phyloP scores from a whole-genome alignment of 2,113 vertebrate genomes.

The Zosterops pallidus region DNA sequence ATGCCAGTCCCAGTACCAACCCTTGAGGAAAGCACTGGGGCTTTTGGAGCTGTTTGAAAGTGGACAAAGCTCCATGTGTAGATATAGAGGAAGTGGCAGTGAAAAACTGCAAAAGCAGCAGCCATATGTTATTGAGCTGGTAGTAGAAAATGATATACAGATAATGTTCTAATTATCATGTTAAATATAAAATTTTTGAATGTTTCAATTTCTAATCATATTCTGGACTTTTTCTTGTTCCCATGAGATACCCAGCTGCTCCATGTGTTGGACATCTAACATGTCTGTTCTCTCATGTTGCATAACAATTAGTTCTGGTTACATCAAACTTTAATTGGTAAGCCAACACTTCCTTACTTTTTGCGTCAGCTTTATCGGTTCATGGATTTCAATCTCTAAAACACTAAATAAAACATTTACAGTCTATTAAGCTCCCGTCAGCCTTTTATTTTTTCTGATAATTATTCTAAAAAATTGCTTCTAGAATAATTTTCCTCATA shows the following conservation, averaged over 20 bases:
- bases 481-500: not conserved
- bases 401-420: not conserved
- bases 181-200: not conserved
- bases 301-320: not conserved
- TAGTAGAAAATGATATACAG: not conserved
- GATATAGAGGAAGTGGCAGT: not conserved
- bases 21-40: not conserved
- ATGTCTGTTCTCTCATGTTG: not conserved
- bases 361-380: fast-evolving
- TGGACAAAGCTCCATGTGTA: not conserved
- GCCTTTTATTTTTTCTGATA: not conserved
- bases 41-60: not conserved
- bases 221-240: not conserved
- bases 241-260: not conserved
- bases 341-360: not conserved
- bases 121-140: not conserved
- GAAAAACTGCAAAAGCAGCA: not conserved
- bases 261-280: not conserved
- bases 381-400: not conserved
- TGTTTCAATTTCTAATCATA: not conserved
- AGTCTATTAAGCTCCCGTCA: not conserved
- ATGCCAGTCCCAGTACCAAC: not conserved
- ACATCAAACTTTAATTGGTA: not conserved
- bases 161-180: not conserved
- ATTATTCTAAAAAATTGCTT: not conserved